These are phyloP conservation scores for Anthopleura sola DNA, from an alignment of 64 coral and sea anemone species.

Conservation along the genomic window DNA sequence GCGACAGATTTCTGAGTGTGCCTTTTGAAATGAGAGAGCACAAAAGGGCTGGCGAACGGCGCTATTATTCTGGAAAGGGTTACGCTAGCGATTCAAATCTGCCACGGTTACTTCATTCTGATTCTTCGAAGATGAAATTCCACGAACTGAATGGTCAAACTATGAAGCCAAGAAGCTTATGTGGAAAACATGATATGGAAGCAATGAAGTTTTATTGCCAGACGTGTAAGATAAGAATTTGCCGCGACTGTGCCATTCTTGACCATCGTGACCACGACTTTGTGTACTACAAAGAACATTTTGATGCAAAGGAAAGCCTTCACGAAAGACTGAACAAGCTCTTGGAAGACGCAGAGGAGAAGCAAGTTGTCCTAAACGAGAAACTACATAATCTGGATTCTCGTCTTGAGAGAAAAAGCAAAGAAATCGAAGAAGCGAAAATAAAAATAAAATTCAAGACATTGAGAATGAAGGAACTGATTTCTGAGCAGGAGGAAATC, in stretches of 20 bases:
- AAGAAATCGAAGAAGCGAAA: conserved; percentile 8
- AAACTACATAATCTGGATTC: not conserved
- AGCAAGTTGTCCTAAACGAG: not conserved
- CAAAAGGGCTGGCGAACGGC: not conserved
- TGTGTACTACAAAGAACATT: not conserved
- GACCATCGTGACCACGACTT: not conserved
- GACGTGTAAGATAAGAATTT: not conserved
- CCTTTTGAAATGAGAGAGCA: not conserved
- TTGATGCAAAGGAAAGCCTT: not conserved
- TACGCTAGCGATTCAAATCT: not conserved
- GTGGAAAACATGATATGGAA: conserved; percentile 8
- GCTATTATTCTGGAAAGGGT: not conserved
- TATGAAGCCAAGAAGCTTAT: not conserved
- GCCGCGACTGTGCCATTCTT: conserved; percentile 1
- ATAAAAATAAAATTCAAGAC: not conserved
- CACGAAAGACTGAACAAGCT: not conserved
- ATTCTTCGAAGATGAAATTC: not conserved
- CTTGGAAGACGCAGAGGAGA: not conserved
- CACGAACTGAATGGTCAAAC: not conserved
- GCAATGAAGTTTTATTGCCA: not conserved
- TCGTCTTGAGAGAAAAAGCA: not conserved
- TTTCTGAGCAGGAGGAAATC: not conserved
- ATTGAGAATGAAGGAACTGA: not conserved
- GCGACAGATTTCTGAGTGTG: not conserved
- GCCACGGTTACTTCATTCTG: not conserved